Percentiles rank a stretch among this genome's conserved stretches.
Conservation (phyloP, 2,888 invertebrate species). For the Caradrina clavipalpis region DNA sequence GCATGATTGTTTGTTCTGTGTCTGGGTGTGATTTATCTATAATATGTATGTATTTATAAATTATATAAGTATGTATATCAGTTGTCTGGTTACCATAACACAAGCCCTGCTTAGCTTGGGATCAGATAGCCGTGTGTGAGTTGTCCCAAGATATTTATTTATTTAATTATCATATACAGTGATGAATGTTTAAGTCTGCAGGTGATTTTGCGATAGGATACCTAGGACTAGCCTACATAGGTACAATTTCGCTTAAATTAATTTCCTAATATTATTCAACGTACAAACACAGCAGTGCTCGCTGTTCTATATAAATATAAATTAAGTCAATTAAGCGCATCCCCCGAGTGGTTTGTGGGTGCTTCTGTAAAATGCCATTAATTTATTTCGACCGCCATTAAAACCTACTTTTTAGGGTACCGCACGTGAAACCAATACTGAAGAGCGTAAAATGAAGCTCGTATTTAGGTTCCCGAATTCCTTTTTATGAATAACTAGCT, state of each 20-base stretch:
- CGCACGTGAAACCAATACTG: slow-evolving; percentile 17
- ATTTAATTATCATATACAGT: no score
- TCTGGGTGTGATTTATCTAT: no score
- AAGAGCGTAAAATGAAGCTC: slow-evolving; percentile 3
- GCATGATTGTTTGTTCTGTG: no score
- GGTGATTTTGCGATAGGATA: no score
- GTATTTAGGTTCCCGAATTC: neutral
- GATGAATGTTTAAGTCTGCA: no score
- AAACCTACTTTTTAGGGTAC: slow-evolving; percentile 50
- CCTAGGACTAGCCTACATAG: no score
- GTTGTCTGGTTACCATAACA: no score
- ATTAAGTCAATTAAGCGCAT: slow-evolving; percentile 57
- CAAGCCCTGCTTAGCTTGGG: no score
- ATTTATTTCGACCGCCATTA: slow-evolving; percentile 61
- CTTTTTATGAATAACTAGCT: neutral
- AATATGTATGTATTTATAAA: no score
- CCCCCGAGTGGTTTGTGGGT: slow-evolving; percentile 47
- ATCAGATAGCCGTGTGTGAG: no score
- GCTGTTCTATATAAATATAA: slow-evolving; percentile 36
- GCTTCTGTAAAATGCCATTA: slow-evolving; percentile 56
- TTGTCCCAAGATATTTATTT: no score
- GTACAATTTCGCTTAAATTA: neutral
- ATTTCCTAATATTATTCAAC: slow-evolving; percentile 8
- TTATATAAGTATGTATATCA: no score
- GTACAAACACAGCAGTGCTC: slow-evolving; percentile 11